Conservation (phyloP, 64 coral and sea anemone genomes). For the Platygyra sinensis region DNA sequence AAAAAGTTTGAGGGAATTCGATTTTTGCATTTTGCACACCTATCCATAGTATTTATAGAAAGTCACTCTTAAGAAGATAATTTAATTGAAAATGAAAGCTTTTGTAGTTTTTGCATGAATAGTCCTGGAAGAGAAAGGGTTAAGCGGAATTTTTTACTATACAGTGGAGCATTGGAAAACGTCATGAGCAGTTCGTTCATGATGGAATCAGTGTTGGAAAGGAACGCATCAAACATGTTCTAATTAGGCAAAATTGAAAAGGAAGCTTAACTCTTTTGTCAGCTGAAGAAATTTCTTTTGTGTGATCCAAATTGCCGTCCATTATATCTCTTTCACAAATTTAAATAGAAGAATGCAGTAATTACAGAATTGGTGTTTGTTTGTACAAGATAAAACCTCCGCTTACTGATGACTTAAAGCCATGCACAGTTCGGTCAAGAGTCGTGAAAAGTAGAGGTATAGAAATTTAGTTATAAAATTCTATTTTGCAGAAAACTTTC, state of each 20-base stretch:
- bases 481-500: background rate
- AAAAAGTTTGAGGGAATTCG: too few relatives aligned
- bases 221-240: conserved; percentile 1
- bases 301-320: background rate
- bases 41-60: too few relatives aligned
- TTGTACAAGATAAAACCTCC: background rate
- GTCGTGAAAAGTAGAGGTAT: too few relatives aligned
- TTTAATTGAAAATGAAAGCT: too few relatives aligned
- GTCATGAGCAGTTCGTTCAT: too few relatives aligned
- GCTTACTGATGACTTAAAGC: background rate
- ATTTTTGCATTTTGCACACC: too few relatives aligned
- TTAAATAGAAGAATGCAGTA: background rate
- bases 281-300: conserved; percentile 19
- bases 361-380: conserved; percentile 26
- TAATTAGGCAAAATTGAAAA: conserved; percentile 23
- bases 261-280: conserved; percentile 8
- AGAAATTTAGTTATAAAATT: too few relatives aligned
- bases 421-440: background rate
- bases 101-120: too few relatives aligned
- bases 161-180: too few relatives aligned
- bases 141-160: too few relatives aligned
- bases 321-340: conserved; percentile 18
- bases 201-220: background rate
- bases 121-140: too few relatives aligned
- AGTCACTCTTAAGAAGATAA: too few relatives aligned